Conservation (phyloP, 2,888 invertebrate genomes). For the Cerceris rybyensis region DNA sequence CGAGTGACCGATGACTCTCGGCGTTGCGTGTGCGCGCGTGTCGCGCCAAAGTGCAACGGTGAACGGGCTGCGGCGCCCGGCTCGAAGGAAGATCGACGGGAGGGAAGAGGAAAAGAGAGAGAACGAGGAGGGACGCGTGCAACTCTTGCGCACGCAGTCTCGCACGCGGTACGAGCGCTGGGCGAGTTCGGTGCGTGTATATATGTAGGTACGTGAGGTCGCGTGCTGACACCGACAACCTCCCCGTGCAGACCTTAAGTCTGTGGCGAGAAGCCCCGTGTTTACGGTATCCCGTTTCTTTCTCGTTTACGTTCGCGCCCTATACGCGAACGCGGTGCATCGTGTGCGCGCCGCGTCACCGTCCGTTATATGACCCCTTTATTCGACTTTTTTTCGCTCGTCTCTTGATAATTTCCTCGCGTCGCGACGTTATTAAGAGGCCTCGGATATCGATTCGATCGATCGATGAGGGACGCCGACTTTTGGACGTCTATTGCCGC, state of each 20-base stretch:
- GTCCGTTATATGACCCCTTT: slow-evolving; percentile 41
- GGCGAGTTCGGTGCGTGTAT: no score
- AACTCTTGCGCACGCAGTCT: slow-evolving; percentile 27
- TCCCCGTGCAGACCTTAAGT: slow-evolving; percentile 73
- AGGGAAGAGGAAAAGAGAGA: background rate
- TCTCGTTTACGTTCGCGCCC: slow-evolving; percentile 68
- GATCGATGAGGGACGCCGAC: slow-evolving; percentile 1
- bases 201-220: slow-evolving; percentile 47
- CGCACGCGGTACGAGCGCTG: slow-evolving; percentile 12
- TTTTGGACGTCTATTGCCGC: background rate
- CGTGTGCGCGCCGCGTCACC: slow-evolving; percentile 22
- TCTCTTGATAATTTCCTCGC: background rate
- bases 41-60: background rate
- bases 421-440: background rate
- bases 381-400: slow-evolving; percentile 1
- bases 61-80: background rate
- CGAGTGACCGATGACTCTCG: background rate
- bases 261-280: slow-evolving; percentile 79
- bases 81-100: background rate
- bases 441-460: slow-evolving; percentile 2
- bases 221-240: slow-evolving; percentile 67
- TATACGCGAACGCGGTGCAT: slow-evolving; percentile 34
- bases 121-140: slow-evolving; percentile 21
- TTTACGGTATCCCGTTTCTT: slow-evolving; percentile 78
- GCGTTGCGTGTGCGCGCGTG: background rate